These are phyloP conservation scores for Dendrolimus pini DNA, from an alignment of 2,888 invertebrate genomes.

Conservation along the genomic window DNA sequence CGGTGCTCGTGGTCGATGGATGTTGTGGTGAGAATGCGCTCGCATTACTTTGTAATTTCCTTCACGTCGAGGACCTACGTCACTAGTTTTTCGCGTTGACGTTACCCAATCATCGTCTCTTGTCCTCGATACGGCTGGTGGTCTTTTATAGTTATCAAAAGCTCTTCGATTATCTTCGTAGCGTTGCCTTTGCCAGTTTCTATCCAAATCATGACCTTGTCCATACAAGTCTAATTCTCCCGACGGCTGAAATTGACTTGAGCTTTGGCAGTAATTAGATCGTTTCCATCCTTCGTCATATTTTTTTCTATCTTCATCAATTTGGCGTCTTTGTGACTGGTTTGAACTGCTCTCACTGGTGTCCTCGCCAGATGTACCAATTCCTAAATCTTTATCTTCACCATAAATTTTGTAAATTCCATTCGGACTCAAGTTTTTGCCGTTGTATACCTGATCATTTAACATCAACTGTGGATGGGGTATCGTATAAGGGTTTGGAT, in stretches of 20 bases:
- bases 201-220: constrained; percentile 78
- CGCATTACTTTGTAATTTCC: constrained; percentile 65
- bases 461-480: constrained; percentile 82
- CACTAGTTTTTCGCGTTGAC: constrained; percentile 52
- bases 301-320: constrained; percentile 73
- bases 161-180: constrained; percentile 55
- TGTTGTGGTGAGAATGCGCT: constrained; percentile 80
- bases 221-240: constrained; percentile 82
- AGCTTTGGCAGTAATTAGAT: constrained; percentile 75
- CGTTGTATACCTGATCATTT: constrained; percentile 73
- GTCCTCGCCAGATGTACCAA: constrained; percentile 90
- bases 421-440: constrained; percentile 72
- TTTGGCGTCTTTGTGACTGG: constrained; percentile 81
- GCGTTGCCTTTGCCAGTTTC: constrained; percentile 71
- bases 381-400: constrained; percentile 85
- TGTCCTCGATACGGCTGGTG: constrained; percentile 30
- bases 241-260: constrained; percentile 79
- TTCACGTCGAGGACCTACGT: constrained; percentile 63
- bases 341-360: constrained; percentile 89
- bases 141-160: constrained; percentile 56
- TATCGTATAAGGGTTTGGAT: constrained; percentile 82
- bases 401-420: constrained; percentile 79
- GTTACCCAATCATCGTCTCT: constrained; percentile 51
- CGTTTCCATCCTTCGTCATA: constrained; percentile 84
- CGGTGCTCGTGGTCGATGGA: constrained; percentile 72